phyloP scores from a whole-genome alignment of 1,140 invertebrate genomes.

The Helicoverpa armigera region DNA sequence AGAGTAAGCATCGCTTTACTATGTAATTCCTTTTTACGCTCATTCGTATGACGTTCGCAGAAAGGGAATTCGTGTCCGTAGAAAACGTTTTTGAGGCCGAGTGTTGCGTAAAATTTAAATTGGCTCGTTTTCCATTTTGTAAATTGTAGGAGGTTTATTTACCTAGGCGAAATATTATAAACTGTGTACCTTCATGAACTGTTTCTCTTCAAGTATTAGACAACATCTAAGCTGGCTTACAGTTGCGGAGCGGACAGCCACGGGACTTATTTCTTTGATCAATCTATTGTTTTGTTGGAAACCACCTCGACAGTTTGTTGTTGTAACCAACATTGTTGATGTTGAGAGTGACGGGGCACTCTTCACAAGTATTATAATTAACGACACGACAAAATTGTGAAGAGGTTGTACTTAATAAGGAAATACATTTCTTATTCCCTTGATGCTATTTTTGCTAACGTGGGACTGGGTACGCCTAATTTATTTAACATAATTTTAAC shows the following conservation, averaged over 20 bases:
- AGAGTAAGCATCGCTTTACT: constrained; percentile 64
- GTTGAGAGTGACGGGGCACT: not conserved
- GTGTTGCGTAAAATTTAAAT: constrained; percentile 56
- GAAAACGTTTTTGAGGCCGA: constrained; percentile 39
- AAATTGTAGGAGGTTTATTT: constrained; percentile 36
- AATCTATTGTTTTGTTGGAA: constrained; percentile 46
- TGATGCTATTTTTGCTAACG: no score
- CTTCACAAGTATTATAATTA: not conserved
- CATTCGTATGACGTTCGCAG: constrained; percentile 53
- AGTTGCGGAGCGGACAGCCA: not conserved
- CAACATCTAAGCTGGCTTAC: constrained; percentile 39
- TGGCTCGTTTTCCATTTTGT: constrained; percentile 49
- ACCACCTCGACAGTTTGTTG: constrained; percentile 18
- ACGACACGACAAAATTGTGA: not conserved
- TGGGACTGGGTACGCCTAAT: no score
- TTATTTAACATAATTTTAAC: no score
- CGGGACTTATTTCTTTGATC: constrained; percentile 32
- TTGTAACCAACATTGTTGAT: not conserved
- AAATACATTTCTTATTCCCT: not conserved
- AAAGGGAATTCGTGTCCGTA: constrained; percentile 56
- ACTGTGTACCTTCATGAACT: constrained; percentile 4
- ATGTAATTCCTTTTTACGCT: constrained; percentile 61
- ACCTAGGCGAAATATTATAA: constrained; percentile 31
- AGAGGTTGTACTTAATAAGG: not conserved
- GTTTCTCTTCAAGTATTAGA: constrained; percentile 29